These are phyloP conservation scores for Drosophila nebulosa DNA, from an alignment of 1,140 invertebrate genomes.

Conservation along the genomic window DNA sequence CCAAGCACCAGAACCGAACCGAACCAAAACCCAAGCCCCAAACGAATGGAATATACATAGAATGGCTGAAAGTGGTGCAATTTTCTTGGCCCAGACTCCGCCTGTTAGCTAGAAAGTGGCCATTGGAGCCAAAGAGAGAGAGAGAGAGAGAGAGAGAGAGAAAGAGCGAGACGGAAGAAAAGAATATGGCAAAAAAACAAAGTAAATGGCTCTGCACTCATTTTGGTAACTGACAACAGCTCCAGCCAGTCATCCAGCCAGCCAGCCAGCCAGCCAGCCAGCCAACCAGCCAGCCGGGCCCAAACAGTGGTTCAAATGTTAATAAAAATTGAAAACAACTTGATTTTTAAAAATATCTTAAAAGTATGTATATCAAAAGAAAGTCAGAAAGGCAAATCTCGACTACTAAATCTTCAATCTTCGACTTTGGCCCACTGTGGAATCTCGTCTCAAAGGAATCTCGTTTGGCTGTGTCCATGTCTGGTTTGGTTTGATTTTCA, in stretches of 20 bases:
- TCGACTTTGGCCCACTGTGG: background rate
- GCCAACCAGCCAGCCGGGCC: background rate
- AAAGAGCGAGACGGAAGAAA: slow-evolving; percentile 18
- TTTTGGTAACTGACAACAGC: slow-evolving; percentile 72
- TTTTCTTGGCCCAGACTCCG: slow-evolving; percentile 47
- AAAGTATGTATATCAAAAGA: too few relatives aligned
- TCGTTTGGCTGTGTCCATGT: slow-evolving; percentile 34
- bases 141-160: slow-evolving; percentile 10
- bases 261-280: background rate
- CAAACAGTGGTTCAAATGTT: background rate
- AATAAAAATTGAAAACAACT: too few relatives aligned
- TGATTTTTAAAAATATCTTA: too few relatives aligned
- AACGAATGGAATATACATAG: slow-evolving; percentile 1
- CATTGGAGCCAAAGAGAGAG: too few relatives aligned
- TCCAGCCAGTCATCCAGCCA: too few relatives aligned
- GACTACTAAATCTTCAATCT: too few relatives aligned
- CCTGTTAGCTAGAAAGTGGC: slow-evolving; percentile 66
- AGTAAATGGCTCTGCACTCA: slow-evolving; percentile 73
- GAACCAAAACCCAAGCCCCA: background rate
- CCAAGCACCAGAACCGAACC: slow-evolving; percentile 32
- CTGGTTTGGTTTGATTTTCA: slow-evolving; percentile 58
- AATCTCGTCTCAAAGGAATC: slow-evolving; percentile 13
- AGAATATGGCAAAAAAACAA: slow-evolving; percentile 47
- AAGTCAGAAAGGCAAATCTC: too few relatives aligned
- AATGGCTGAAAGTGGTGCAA: slow-evolving; percentile 71